phyloP scores from a whole-genome alignment of 2,888 invertebrate species.

The Ditula angustiorana region DNA sequence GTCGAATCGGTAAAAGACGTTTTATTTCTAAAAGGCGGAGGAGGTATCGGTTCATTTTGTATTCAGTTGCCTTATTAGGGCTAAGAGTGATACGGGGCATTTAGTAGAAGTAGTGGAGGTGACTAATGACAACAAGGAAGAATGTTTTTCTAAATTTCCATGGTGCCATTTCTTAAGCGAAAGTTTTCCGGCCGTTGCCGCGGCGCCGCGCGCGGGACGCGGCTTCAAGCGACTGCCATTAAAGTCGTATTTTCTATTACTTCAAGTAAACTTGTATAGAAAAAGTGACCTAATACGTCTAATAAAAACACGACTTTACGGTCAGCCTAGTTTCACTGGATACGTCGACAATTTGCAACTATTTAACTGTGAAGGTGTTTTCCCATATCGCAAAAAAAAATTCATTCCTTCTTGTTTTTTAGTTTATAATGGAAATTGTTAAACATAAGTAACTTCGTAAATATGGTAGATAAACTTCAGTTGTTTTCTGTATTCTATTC shows the following conservation, averaged over 20 bases:
- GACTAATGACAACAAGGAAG: constrained; percentile 32
- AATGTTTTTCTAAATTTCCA: constrained; percentile 23
- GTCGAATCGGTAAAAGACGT: constrained; percentile 20
- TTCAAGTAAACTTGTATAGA: not conserved
- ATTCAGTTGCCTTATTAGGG: constrained; percentile 22
- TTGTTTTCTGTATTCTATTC: constrained; percentile 59
- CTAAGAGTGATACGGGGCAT: constrained; percentile 38
- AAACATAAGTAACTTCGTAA: constrained; percentile 49
- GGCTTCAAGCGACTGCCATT: too few relatives aligned
- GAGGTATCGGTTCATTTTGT: constrained; percentile 22
- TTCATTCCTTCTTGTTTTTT: constrained; percentile 78
- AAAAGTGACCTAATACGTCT: not conserved
- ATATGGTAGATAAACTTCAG: constrained; percentile 51
- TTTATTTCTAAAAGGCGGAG: constrained; percentile 21
- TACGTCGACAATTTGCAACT: constrained; percentile 27
- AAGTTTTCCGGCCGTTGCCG: not conserved
- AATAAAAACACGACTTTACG: not conserved
- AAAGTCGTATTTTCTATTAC: not conserved
- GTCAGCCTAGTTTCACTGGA: not conserved
- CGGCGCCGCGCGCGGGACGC: not conserved
- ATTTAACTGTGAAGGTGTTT: constrained; percentile 53
- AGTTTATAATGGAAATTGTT: constrained; percentile 68
- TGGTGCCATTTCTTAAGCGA: constrained; percentile 23
- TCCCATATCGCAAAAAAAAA: constrained; percentile 62
- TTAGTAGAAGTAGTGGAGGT: constrained; percentile 35